Percentiles rank a stretch among this genome's conserved stretches.
Conservation (phyloP, 2,888 invertebrate species). For the Hypomecis atomaria region DNA sequence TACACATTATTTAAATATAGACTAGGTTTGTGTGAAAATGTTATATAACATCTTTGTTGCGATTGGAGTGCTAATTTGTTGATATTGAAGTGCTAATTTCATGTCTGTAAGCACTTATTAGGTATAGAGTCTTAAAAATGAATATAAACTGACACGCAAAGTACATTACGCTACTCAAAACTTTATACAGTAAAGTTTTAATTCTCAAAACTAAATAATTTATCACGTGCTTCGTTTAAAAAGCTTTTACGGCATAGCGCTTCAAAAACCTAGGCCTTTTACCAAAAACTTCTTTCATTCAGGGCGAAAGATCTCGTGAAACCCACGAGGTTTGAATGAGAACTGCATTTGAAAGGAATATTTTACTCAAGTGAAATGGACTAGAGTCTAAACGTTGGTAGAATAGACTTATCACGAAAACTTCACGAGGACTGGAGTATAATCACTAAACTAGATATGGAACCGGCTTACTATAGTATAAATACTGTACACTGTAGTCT, state of each 20-base stretch:
- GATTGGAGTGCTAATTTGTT: too few relatives aligned
- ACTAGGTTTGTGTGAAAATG: too few relatives aligned
- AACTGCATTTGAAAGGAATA: constrained; percentile 30
- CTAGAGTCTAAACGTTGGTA: constrained; percentile 2
- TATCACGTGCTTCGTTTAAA: neutral
- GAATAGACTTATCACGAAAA: neutral
- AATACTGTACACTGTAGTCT: too few relatives aligned
- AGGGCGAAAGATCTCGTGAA: constrained; percentile 17
- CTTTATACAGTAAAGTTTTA: neutral
- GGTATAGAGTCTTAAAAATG: too few relatives aligned
- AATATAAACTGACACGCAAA: too few relatives aligned
- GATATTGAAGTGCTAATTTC: too few relatives aligned
- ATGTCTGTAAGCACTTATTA: too few relatives aligned
- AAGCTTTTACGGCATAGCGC: constrained; percentile 5
- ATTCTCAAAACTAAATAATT: neutral
- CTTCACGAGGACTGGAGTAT: too few relatives aligned
- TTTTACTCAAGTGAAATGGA: constrained; percentile 30
- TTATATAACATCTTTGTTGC: too few relatives aligned
- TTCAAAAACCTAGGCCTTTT: constrained; percentile 20
- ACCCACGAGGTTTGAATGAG: constrained; percentile 20
- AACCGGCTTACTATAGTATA: too few relatives aligned
- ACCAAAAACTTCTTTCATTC: constrained; percentile 23
- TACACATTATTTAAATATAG: too few relatives aligned
- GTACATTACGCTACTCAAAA: neutral
- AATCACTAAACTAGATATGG: too few relatives aligned